These are phyloP conservation scores for Allophyes oxyacanthae DNA, from an alignment of 2,888 invertebrate genomes.

Conservation along the genomic window DNA sequence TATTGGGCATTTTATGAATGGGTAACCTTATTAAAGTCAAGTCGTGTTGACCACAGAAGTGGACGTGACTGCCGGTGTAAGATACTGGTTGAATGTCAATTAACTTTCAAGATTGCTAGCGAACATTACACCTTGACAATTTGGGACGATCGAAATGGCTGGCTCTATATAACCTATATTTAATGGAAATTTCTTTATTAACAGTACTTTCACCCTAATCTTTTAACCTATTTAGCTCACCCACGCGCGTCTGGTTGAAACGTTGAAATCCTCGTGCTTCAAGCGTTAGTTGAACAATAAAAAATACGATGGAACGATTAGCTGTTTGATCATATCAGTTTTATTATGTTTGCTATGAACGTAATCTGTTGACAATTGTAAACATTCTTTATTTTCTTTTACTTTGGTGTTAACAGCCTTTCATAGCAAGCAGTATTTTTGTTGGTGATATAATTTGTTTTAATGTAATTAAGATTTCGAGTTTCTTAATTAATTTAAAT, in stretches of 20 bases:
- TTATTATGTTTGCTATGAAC: conserved; percentile 20
- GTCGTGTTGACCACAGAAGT: conserved; percentile 67
- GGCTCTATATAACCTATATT: conserved; percentile 40
- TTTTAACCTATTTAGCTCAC: conserved; percentile 42
- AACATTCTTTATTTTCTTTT: conserved; percentile 17
- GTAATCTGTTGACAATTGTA: conserved; percentile 13
- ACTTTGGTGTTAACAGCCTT: conserved; percentile 3
- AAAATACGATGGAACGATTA: conserved; percentile 24
- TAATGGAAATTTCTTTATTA: conserved; percentile 16
- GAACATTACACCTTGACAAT: conserved; percentile 58
- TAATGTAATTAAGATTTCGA: conserved; percentile 27
- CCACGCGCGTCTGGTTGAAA: conserved; percentile 29
- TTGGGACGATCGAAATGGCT: conserved; percentile 49
- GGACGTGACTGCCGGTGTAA: conserved; percentile 75
- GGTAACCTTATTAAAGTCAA: conserved; percentile 67
- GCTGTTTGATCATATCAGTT: conserved; percentile 26
- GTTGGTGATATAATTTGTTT: conserved; percentile 1
- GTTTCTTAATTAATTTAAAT: conserved; percentile 24
- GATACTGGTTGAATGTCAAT: conserved; percentile 74
- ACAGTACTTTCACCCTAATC: conserved; percentile 37
- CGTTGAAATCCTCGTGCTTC: conserved; percentile 22
- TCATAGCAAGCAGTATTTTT: conserved; percentile 13
- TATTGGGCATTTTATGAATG: conserved; percentile 73
- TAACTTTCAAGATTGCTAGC: conserved; percentile 67
- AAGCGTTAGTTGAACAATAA: conserved; percentile 31